phyloP scores from a whole-genome alignment of 2,888 invertebrate genomes.

The Cheilosia urbana region DNA sequence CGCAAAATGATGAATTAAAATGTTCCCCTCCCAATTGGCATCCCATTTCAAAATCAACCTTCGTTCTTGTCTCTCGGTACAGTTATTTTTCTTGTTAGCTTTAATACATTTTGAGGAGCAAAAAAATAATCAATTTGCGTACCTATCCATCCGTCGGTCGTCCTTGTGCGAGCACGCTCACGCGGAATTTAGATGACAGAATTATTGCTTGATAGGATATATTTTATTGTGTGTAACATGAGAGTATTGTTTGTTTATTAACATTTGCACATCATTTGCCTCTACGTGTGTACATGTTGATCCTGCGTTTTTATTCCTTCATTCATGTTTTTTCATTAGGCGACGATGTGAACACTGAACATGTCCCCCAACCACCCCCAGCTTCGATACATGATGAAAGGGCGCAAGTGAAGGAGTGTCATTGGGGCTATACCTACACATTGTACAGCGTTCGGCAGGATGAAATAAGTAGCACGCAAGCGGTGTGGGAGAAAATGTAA shows the following conservation, averaged over 20 bases:
- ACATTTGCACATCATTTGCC: slow-evolving; percentile 66
- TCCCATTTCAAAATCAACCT: neutral
- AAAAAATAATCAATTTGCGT: slow-evolving; percentile 22
- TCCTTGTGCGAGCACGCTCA: neutral
- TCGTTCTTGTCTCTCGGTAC: neutral
- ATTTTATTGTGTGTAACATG: slow-evolving; percentile 57
- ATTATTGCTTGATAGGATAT: slow-evolving; percentile 64
- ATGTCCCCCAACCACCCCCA: slow-evolving; percentile 39
- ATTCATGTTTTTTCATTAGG: slow-evolving; percentile 48
- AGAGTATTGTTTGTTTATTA: slow-evolving; percentile 60
- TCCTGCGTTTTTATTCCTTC: slow-evolving; percentile 39
- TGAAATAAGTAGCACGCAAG: slow-evolving; percentile 12
- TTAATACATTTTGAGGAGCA: slow-evolving; percentile 15
- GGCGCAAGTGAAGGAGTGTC: neutral
- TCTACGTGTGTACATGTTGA: slow-evolving; percentile 52
- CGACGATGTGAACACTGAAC: slow-evolving; percentile 10
- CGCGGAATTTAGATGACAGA: slow-evolving; percentile 58
- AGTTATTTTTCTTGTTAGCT: slow-evolving; percentile 15
- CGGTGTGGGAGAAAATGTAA: slow-evolving; percentile 32
- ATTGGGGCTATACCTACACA: neutral
- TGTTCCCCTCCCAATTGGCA: neutral
- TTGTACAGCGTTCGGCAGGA: neutral
- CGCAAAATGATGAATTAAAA: slow-evolving; percentile 21
- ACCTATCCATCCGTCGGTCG: neutral
- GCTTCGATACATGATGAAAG: slow-evolving; percentile 63